Evolutionary conservation across 2,888 invertebrate species (phyloP), one percentile per base, ranked within the genome.

Genomic region (Sarcophaga rosellei): DNA sequence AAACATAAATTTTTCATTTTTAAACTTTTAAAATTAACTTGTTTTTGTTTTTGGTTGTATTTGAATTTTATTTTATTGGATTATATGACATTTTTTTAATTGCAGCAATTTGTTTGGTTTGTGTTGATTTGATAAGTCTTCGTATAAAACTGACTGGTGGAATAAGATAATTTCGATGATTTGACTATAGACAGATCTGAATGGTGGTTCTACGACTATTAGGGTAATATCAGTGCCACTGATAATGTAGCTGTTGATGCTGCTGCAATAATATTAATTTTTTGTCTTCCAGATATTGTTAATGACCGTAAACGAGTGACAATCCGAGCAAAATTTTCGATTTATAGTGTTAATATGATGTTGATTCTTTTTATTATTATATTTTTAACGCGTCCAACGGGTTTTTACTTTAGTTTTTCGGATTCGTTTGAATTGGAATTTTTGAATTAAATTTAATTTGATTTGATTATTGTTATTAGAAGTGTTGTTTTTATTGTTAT

Each of bases 91-190:
- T 83, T 63, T 79, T 83, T 87, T 85, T 84, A 84, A 84, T 81
- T 84, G 84, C 81, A 78, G 77, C 81, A 70, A 82, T 66, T 81
- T 23, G 59, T 84, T 81, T 84, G 78, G 83, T 83, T 61, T 84
- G 76, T 78, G 78, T 84, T 88, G 85, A 80, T 86, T 86, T 86
- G 75, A 86, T 85, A 82, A 83, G 80, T 88, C 78, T 85, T 77
- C 70, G 74, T 84, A 86, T 86, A 75, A 81, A 84, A 86, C 86
- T 86, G 81, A 84, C 62, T 81, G 81, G 80, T 74, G 72, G 84
- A 84, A 81, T 81, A 86, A 86, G 78, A 81, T 72, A 61, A 86
- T 78, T 84, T 84, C 78, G 69, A 83, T 80, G 86, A 25, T 70
- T 53, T 66, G 53, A 61, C 44, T 66, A 53, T 12, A 77, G 25